Evolutionary conservation across 2,888 invertebrate genomes (phyloP).

Genomic region (Euplexia lucipara): DNA sequence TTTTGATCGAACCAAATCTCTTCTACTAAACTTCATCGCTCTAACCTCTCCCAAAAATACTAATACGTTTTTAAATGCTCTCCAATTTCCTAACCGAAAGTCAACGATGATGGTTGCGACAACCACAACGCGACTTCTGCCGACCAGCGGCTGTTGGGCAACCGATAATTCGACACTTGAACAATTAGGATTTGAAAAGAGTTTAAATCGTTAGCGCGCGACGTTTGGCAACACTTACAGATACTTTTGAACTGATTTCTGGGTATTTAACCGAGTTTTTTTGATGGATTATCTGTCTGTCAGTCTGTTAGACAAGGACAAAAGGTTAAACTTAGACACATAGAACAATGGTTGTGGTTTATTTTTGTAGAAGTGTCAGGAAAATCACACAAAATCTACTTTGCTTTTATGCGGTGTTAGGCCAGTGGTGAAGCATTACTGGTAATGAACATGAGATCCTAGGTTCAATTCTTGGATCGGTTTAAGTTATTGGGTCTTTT

Average conservation of each 20-base stretch:
- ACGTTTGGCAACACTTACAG: constrained; percentile 60
- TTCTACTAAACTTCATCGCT: not conserved
- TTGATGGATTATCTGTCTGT: constrained; percentile 26
- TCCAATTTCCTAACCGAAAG: constrained; percentile 66
- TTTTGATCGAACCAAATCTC: too few species aligned
- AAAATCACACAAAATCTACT: too few species aligned
- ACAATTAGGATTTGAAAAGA: constrained; percentile 72
- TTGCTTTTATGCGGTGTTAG: too few species aligned
- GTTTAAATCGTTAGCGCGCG: constrained; percentile 69
- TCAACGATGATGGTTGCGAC: constrained; percentile 67
- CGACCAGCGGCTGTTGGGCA: constrained; percentile 65
- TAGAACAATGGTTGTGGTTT: constrained; percentile 2
- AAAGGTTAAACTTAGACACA: not conserved
- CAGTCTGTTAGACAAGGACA: constrained; percentile 4
- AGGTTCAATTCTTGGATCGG: too few species aligned
- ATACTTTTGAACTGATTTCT: constrained; percentile 50
- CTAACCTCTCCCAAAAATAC: constrained; percentile 34
- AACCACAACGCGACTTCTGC: constrained; percentile 53
- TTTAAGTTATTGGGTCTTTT: too few species aligned
- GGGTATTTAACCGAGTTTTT: constrained; percentile 36
- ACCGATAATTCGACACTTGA: constrained; percentile 77
- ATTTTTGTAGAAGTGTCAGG: constrained; percentile 12
- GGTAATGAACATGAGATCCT: too few species aligned
- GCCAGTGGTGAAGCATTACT: too few species aligned
- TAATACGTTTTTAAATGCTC: constrained; percentile 72